phyloP scores from a whole-genome alignment of 2,113 vertebrate species.

The Climacteris rufus region DNA sequence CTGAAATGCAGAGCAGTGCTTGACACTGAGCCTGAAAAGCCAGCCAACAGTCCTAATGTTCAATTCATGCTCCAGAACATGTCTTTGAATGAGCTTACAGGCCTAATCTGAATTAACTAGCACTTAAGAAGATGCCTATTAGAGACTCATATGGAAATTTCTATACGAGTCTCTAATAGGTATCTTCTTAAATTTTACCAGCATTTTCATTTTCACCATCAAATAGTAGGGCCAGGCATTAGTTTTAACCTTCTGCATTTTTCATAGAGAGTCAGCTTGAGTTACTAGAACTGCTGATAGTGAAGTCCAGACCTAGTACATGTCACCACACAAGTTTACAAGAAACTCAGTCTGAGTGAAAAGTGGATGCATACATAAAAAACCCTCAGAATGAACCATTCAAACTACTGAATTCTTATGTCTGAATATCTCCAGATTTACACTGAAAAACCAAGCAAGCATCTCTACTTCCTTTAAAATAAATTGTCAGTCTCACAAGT shows the following conservation, averaged over 20 bases:
- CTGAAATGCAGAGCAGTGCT: background rate
- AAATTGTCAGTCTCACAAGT: background rate
- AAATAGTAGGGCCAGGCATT: background rate
- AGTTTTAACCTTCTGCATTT: background rate
- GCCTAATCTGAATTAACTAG: background rate
- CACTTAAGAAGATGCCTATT: too few relatives aligned
- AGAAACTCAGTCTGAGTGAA: background rate
- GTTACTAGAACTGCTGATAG: background rate
- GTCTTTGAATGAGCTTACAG: background rate
- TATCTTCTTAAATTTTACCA: background rate
- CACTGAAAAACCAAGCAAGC: background rate
- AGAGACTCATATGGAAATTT: too few relatives aligned
- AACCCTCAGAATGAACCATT: background rate
- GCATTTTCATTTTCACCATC: background rate
- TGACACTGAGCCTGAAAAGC: background rate
- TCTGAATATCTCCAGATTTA: background rate
- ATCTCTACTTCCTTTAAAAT: background rate
- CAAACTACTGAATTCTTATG: background rate
- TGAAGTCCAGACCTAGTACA: background rate
- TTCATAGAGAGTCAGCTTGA: background rate
- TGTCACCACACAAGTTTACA: background rate
- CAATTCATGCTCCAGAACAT: background rate
- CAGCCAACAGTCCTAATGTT: background rate
- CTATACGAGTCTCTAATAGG: background rate
- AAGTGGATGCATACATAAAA: background rate